Evolutionary conservation across 2,888 invertebrate genomes (phyloP), one percentile per base, ranked within the genome.

Genomic region (Pammene fasciana): DNA sequence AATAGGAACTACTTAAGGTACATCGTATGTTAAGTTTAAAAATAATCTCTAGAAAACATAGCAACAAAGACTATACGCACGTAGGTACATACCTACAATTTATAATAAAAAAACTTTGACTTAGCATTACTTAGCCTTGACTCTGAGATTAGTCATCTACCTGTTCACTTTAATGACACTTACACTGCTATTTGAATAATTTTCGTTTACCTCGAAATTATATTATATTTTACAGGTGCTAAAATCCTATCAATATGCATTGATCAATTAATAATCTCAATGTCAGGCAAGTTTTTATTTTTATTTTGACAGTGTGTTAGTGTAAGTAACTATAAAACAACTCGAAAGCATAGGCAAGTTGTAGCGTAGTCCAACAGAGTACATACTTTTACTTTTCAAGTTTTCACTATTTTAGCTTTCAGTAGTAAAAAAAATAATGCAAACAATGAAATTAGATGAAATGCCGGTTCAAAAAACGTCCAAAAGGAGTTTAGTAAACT

Each of bases 71-170:
- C 38, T 46, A 18, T 13, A 48, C 5, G 34, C 16, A 36, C 6
- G 46, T 60, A n/a, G n/a, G n/a, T n/a, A n/a, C n/a, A n/a, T n/a
- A 16, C 14, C 14, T 38, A 14, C 11, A 14, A 46, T 26, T 50
- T 18, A 41, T n/a, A 9, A 5, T 9, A n/a, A 62, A 50, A 62
- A 62, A 26, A 36, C 13, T 9, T 60, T 34, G 16, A 26, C 26
- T 18, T 41, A 6, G 18, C 9, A 38, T 50, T 41, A 50, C 38
- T 50, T 45, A 56, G 50, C 68, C 68, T 68, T 68, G 64, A 68
- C 68, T 57, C 50, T 16, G 41, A 26, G 68, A 59, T 52, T 46
- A 59, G 68, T 65, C 64, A 64, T 64, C 48, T 45, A 66, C 48
- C 59, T 26, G 48, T 60, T 45, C 52, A 34, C 43, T 18, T 43